Conservation (phyloP, 2,797 vertebrate species). For the Cryptoblepharus egeriae region DNA sequence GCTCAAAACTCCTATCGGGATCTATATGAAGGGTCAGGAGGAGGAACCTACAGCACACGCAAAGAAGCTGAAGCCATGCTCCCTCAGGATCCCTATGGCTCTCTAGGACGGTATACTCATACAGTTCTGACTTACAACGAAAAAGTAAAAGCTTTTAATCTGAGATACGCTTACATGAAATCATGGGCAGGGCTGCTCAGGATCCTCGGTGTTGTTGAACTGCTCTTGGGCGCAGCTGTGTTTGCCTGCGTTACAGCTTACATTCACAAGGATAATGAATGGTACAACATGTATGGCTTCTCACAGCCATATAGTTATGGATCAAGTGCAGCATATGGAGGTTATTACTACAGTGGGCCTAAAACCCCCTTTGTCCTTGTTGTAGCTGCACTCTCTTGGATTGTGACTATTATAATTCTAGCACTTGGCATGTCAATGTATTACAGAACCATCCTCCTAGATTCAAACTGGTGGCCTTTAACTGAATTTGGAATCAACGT, state of each 20-base stretch:
- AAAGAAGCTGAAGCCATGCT: conserved; percentile 83
- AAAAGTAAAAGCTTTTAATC: conserved; percentile 86
- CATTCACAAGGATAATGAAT: conserved; percentile 96
- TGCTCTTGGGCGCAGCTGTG: conserved; percentile 91
- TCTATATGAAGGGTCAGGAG: conserved; percentile 80
- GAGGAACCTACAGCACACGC: conserved; percentile 80
- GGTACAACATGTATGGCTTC: conserved; percentile 94
- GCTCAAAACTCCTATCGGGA: conserved; percentile 77
- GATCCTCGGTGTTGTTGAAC: conserved; percentile 88
- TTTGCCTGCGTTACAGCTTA: conserved; percentile 98
- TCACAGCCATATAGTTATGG: conserved; percentile 82
- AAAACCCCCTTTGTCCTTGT: conserved; percentile 93
- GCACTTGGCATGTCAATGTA: conserved; percentile 98
- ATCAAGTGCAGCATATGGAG: conserved; percentile 71
- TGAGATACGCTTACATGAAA: conserved; percentile 94
- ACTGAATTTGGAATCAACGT: conserved; percentile 94
- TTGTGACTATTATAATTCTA: conserved; percentile 89
- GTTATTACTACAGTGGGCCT: conserved; percentile 88
- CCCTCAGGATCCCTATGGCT: conserved; percentile 69
- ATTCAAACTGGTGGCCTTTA: conserved; percentile 96
- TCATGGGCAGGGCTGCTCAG: conserved; percentile 95
- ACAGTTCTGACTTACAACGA: conserved; percentile 86
- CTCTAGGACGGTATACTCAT: conserved; percentile 78
- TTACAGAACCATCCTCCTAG: conserved; percentile 94
- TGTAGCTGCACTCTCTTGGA: conserved; percentile 89